Conservation (phyloP, 1,140 invertebrate genomes). For the Stenopsyche tienmushanensis region DNA sequence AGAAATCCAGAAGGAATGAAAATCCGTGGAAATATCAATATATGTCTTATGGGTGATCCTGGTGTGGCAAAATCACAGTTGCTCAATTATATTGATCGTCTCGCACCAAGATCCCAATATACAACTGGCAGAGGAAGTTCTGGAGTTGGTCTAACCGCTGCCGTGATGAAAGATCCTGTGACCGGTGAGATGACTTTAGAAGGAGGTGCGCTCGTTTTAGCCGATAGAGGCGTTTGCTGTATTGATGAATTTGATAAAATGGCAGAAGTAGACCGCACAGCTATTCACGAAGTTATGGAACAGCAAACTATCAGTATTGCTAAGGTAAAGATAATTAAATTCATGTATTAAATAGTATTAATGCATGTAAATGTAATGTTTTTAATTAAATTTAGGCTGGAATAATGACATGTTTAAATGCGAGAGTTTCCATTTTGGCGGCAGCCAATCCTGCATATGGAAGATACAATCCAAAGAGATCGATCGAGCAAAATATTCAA, state of each 20-base stretch:
- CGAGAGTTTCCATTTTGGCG: constrained; percentile 94
- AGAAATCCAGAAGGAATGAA: constrained; percentile 58
- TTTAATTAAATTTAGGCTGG: constrained; percentile 69
- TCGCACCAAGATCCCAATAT: constrained; percentile 92
- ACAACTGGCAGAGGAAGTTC: constrained; percentile 97
- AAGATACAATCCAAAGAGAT: constrained; percentile 92
- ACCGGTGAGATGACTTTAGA: constrained; percentile 98
- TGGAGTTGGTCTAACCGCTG: constrained; percentile 97
- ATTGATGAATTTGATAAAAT: constrained; percentile 99
- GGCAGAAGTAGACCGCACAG: constrained; percentile 92
- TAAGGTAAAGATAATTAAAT: constrained; percentile 64
- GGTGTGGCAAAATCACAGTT: constrained; percentile 99
- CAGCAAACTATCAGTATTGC: constrained; percentile 99
- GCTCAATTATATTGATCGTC: constrained; percentile 90
- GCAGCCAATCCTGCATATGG: constrained; percentile 99
- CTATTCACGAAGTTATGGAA: constrained; percentile 99
- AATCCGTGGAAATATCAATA: constrained; percentile 94
- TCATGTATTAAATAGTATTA: neutral
- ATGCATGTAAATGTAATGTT: constrained; percentile 20
- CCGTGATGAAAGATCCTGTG: constrained; percentile 95
- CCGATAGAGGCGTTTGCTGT: constrained; percentile 97
- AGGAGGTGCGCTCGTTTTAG: constrained; percentile 96
- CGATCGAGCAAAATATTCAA: constrained; percentile 97
- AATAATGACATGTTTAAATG: constrained; percentile 97
- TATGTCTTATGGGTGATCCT: constrained; percentile 99